A percentile compares a stretch with the other conserved stretches of the same genome.
These are phyloP conservation scores for Misgurnus anguillicaudatus DNA, from an alignment of 2,113 vertebrate species.

Conservation along the genomic window DNA sequence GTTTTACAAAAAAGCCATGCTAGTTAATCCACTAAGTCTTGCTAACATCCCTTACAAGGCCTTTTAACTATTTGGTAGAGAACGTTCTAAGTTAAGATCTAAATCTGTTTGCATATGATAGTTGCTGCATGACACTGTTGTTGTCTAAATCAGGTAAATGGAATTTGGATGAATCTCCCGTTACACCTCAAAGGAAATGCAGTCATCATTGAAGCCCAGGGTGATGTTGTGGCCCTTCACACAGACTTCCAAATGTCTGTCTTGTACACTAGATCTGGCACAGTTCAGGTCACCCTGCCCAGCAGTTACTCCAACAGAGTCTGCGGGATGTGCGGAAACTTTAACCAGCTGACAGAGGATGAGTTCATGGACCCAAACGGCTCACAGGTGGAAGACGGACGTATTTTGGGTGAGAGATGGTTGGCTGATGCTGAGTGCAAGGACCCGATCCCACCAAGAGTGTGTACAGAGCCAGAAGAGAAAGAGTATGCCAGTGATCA, in stretches of 20 bases:
- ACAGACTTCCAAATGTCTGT: conserved; percentile 73
- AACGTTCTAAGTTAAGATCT: neutral
- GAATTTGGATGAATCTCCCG: conserved; percentile 74
- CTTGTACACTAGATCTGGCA: conserved; percentile 71
- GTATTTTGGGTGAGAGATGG: conserved; percentile 73
- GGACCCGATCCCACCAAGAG: conserved; percentile 49
- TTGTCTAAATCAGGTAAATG: conserved; percentile 74
- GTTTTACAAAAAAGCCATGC: too few relatives aligned
- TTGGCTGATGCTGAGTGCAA: conserved; percentile 68
- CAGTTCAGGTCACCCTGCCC: conserved; percentile 75
- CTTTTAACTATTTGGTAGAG: neutral
- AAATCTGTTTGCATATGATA: too few relatives aligned
- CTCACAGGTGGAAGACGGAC: conserved; percentile 55
- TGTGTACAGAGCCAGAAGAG: conserved; percentile 66
- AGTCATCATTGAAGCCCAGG: conserved; percentile 67
- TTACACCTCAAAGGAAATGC: conserved; percentile 60
- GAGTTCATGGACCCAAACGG: conserved; percentile 70
- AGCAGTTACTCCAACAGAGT: conserved; percentile 70
- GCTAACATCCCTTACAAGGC: too few relatives aligned
- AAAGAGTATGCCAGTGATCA: conserved; percentile 64
- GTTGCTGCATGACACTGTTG: neutral
- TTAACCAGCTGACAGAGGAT: conserved; percentile 71
- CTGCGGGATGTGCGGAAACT: conserved; percentile 87
- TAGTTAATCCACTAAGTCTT: too few relatives aligned
- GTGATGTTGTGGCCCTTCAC: conserved; percentile 67